Percentiles rank a stretch among this genome's conserved stretches.
These are phyloP conservation scores for Tarsius wallacei DNA, from an alignment of 2,797 vertebrate species.

Conservation along the genomic window DNA sequence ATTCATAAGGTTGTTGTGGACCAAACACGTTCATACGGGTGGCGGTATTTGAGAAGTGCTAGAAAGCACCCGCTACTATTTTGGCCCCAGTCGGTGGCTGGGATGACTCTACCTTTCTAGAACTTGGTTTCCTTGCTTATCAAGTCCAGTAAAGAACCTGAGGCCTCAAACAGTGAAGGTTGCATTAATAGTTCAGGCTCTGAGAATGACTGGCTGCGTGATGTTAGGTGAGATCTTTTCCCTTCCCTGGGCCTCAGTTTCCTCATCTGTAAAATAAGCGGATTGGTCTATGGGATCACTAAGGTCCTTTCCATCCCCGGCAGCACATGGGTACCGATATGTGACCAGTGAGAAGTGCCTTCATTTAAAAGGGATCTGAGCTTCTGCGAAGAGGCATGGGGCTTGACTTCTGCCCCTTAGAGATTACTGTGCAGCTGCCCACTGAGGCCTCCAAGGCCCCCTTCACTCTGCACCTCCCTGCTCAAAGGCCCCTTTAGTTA, in stretches of 20 bases:
- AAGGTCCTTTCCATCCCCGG: neutral
- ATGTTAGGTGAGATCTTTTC: neutral
- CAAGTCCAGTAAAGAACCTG: neutral
- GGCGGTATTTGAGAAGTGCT: neutral
- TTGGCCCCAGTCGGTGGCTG: neutral
- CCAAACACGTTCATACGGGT: neutral
- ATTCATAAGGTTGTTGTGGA: neutral
- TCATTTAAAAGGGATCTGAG: neutral
- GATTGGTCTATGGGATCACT: too few relatives aligned
- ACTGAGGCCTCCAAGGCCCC: neutral
- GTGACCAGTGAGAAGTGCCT: neutral
- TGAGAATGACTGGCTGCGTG: neutral
- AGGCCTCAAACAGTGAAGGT: neutral
- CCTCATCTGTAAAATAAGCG: neutral
- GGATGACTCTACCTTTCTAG: neutral
- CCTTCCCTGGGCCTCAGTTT: neutral
- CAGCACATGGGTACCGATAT: neutral
- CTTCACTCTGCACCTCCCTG: neutral
- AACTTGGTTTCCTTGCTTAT: neutral
- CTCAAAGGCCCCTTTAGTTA: neutral
- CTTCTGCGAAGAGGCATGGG: neutral
- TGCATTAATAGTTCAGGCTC: neutral
- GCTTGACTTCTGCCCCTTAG: neutral
- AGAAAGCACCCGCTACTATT: neutral
- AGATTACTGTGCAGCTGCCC: neutral